Conservation (phyloP, 1,140 invertebrate genomes). For the Drosophila kikkawai region DNA sequence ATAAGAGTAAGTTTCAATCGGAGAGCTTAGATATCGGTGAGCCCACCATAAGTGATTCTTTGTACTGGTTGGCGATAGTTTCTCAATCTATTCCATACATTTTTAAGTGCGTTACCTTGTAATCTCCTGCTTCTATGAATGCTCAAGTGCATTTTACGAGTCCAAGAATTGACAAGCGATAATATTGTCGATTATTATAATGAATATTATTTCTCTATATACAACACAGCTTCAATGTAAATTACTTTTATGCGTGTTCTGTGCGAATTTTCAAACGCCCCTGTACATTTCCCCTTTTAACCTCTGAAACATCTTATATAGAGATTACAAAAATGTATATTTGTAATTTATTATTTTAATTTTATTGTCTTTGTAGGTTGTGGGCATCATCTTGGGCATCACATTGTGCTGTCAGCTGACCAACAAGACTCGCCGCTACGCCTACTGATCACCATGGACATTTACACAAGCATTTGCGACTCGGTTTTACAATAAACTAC, state of each 20-base stretch:
- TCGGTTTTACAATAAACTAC: conserved; percentile 57
- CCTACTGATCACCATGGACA: conserved; percentile 55
- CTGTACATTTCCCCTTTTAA: not conserved
- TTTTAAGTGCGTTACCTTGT: no score
- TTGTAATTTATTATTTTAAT: not conserved
- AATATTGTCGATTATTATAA: no score
- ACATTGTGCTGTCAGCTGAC: conserved; percentile 75
- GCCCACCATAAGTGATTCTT: no score
- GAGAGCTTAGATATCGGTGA: no score
- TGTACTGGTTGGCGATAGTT: no score
- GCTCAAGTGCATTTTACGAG: no score
- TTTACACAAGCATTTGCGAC: conserved; percentile 52
- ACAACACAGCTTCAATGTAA: no score
- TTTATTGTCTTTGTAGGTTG: conserved; percentile 38
- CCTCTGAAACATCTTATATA: not conserved
- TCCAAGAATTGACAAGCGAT: no score
- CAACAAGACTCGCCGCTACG: conserved; percentile 68
- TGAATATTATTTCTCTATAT: no score
- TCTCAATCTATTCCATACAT: no score
- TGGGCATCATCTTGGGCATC: conserved; percentile 72
- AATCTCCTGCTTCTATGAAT: no score
- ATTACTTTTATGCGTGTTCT: not conserved
- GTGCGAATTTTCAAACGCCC: not conserved
- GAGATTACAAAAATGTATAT: not conserved
- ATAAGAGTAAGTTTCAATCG: no score